Evolutionary conservation across 2,888 invertebrate genomes (phyloP), one percentile per base, ranked within the genome.

Genomic region (Ormyrus labotus): DNA sequence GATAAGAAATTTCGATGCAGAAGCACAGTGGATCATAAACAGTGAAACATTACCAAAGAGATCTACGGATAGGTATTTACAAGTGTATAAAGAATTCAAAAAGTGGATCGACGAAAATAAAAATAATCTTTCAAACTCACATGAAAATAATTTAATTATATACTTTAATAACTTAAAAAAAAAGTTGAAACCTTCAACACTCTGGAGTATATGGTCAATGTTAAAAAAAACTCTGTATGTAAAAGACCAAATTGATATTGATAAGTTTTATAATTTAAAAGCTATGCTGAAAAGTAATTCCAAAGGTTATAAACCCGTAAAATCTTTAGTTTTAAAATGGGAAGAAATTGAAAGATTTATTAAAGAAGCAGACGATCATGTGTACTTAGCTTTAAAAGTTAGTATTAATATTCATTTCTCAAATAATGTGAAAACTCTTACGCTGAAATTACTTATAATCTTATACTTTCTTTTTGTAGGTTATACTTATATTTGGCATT

Each of bases 401-500:
- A 81, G 75, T 81, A 83, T 58, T 78, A 70, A 55, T 58, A 78
- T 48, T 73, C 34, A 48, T 4, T 69, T 75, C 9, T 10, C 58
- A 69, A 64, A 47, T 51, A 51, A 11, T 67, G 50, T 55, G 45
- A 13, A 69, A 5, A 57, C 55, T 58, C 3, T 57, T 11, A 9
- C n/a, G 64, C 50, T 67, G 0, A 48, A 13, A 63, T 70, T 57
- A 70, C 65, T 63, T 70, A 13, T 78, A 50, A 64, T 74, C 13
- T 13, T 13, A 13, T 13, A 13, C 13, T 11, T 63, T 65, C 34
- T 53, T 53, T 61, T 76, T 55, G 47, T 13, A 83, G 81, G 83
- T 84, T 80, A 81, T 83, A 50, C 82, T 83, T n/a, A 72, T 82
- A 69, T 83, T 84, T 82, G 83, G 81, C 2, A 83, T 83, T 73